phyloP scores from a whole-genome alignment of 2,797 vertebrate genomes.

The Spinus olivaceus region DNA sequence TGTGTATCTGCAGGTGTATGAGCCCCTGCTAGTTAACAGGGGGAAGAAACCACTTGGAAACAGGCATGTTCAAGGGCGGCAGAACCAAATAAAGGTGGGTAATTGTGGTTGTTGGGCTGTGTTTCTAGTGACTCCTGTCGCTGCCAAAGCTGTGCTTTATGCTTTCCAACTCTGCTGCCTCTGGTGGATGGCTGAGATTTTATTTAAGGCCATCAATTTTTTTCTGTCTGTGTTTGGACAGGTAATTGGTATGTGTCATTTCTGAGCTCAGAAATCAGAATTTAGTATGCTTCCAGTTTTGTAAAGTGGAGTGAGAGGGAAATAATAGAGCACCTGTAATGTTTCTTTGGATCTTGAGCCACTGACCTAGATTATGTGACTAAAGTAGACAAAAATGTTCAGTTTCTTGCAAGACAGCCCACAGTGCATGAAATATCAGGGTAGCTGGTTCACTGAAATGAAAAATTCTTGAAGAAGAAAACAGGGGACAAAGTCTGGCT shows the following conservation, averaged over 20 bases:
- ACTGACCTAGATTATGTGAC: background rate
- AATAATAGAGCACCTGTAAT: background rate
- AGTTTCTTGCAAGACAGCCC: background rate
- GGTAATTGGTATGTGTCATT: rapidly evolving
- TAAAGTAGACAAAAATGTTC: background rate
- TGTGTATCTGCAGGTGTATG: background rate
- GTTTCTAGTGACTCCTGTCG: background rate
- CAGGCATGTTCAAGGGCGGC: background rate
- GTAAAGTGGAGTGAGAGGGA: background rate
- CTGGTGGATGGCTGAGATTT: background rate
- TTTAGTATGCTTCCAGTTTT: background rate
- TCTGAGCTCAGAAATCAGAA: background rate
- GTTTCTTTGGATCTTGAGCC: background rate
- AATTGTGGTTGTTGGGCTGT: background rate
- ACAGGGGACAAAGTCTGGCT: background rate
- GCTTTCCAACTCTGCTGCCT: background rate
- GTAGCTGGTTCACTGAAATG: background rate
- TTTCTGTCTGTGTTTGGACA: background rate
- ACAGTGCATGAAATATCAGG: background rate
- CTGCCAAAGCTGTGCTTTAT: background rate
- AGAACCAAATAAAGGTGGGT: background rate
- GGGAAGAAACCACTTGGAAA: background rate
- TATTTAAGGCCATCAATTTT: background rate
- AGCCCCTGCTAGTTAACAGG: background rate
- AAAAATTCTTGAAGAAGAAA: background rate